Evolutionary conservation across 2,797 vertebrate species (phyloP).

Genomic region (Xenentodon cancila): DNA sequence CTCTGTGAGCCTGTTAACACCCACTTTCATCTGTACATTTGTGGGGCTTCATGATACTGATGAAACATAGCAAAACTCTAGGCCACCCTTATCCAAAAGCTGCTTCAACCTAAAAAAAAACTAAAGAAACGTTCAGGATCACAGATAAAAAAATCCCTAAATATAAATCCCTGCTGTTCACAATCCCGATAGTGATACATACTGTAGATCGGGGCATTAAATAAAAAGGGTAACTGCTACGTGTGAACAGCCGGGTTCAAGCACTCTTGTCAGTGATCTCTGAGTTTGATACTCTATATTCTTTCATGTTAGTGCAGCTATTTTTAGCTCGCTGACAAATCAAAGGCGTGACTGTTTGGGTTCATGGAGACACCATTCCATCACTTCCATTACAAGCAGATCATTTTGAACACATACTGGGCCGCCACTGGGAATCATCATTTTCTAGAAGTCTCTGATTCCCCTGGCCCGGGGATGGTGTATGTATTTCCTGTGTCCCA

Average conservation of each 20-base stretch:
- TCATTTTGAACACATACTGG: slow-evolving; percentile 33
- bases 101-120: no score
- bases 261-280: neutral
- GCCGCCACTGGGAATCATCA: slow-evolving; percentile 15
- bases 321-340: slow-evolving; percentile 28
- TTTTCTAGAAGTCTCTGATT: slow-evolving; percentile 34
- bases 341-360: slow-evolving; percentile 9
- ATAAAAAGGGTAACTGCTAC: slow-evolving; percentile 1
- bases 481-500: slow-evolving; percentile 44
- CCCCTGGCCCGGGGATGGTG: slow-evolving; percentile 25
- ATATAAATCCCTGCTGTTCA: slow-evolving; percentile 12
- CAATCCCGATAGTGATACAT: slow-evolving; percentile 2
- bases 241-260: slow-evolving; percentile 4
- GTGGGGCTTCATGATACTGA: no score
- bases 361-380: slow-evolving; percentile 19
- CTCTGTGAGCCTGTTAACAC: no score
- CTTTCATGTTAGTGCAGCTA: slow-evolving; percentile 9
- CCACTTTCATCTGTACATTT: no score
- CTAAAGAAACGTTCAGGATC: slow-evolving; percentile 1
- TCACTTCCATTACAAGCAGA: slow-evolving; percentile 18
- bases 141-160: no score
- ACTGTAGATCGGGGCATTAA: slow-evolving; percentile 5
- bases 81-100: no score
- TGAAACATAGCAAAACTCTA: no score
- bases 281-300: slow-evolving; percentile 1